These are phyloP conservation scores for Dermatemys mawii DNA, from an alignment of 2,113 vertebrate species.

Conservation along the genomic window DNA sequence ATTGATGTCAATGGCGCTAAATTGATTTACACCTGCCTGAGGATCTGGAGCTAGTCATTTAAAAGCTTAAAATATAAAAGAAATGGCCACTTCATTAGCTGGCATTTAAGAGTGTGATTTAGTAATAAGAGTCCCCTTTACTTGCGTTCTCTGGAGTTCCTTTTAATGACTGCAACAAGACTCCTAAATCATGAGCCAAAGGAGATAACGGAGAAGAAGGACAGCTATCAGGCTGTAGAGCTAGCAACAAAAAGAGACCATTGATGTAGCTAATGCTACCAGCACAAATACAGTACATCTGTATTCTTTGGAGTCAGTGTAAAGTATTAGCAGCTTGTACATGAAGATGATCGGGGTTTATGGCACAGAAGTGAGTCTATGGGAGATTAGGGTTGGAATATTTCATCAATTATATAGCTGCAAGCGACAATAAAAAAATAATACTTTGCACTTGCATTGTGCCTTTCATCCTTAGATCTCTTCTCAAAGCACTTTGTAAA, in stretches of 20 bases:
- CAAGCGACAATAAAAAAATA: constrained; percentile 58
- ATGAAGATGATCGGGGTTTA: constrained; percentile 17
- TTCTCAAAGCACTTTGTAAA: constrained; percentile 19
- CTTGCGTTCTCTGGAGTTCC: neutral
- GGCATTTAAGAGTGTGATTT: neutral
- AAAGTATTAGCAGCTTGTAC: constrained; percentile 23
- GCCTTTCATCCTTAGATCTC: constrained; percentile 27
- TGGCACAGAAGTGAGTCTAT: constrained; percentile 21
- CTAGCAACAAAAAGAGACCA: constrained; percentile 4
- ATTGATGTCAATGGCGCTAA: neutral
- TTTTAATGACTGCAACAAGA: constrained; percentile 20
- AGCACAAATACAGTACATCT: neutral
- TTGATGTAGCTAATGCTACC: neutral
- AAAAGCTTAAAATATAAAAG: neutral
- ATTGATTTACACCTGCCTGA: neutral
- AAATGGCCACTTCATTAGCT: neutral
- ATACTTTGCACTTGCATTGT: constrained; percentile 23
- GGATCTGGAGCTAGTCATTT: neutral
- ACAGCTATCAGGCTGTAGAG: neutral
- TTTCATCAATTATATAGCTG: constrained; percentile 38
- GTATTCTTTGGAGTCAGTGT: neutral
- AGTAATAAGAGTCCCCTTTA: neutral
- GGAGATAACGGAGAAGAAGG: neutral
- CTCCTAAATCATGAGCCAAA: constrained; percentile 1
- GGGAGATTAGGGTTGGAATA: constrained; percentile 15